phyloP scores from a whole-genome alignment of 2,888 invertebrate genomes.

The Watsonalla cultraria region DNA sequence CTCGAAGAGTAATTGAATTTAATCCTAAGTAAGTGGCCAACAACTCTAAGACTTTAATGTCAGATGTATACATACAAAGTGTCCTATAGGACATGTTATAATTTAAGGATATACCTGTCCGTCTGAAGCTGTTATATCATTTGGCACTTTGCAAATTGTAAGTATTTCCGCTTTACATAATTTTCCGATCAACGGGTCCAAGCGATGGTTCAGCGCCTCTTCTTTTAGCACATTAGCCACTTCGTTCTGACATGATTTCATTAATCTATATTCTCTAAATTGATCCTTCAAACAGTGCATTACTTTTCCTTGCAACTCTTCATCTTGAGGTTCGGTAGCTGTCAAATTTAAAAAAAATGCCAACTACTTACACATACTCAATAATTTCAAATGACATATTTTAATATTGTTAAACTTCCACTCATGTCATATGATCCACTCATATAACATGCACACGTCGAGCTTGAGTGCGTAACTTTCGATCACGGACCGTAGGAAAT shows the following conservation, averaged over 20 bases:
- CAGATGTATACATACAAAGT: too few relatives aligned
- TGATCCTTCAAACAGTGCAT: conserved; percentile 90
- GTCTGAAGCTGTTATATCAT: conserved; percentile 66
- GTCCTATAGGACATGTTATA: background rate
- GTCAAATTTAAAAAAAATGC: conserved; percentile 20
- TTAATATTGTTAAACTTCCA: too few relatives aligned
- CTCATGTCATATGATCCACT: too few relatives aligned
- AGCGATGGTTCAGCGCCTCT: conserved; percentile 92
- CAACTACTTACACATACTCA: conserved; percentile 13
- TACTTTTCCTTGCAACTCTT: conserved; percentile 89
- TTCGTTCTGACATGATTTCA: conserved; percentile 88
- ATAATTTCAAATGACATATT: background rate
- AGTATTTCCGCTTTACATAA: conserved; percentile 88
- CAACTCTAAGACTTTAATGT: background rate
- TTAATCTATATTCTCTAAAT: conserved; percentile 86
- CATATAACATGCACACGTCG: too few relatives aligned
- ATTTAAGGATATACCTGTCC: conserved; percentile 52
- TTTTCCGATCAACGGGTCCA: conserved; percentile 91
- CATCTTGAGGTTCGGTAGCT: conserved; percentile 78
- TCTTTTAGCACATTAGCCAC: conserved; percentile 90
- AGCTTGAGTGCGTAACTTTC: too few relatives aligned
- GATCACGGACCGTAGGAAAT: too few relatives aligned
- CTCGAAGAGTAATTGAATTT: too few relatives aligned
- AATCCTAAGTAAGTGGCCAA: too few relatives aligned
- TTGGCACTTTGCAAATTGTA: conserved; percentile 78